Conservation (phyloP, 2,797 vertebrate genomes). For the Psittacula derbiana region DNA sequence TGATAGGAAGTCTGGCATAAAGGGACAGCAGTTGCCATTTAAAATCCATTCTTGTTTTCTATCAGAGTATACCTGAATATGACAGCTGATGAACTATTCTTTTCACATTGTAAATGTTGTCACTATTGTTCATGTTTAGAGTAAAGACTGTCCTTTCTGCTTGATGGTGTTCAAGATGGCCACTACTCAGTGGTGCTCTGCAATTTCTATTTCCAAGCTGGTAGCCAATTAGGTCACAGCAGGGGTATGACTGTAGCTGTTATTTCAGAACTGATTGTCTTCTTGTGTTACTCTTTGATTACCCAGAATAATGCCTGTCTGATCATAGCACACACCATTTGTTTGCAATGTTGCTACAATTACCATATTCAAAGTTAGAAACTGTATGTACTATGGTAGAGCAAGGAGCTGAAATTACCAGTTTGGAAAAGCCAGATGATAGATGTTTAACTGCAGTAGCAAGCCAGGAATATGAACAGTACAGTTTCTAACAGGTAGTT, state of each 20-base stretch:
- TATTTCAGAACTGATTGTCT: neutral
- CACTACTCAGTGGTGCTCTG: neutral
- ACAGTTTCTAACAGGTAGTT: neutral
- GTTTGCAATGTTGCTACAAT: neutral
- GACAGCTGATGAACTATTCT: neutral
- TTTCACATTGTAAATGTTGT: neutral
- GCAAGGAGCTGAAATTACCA: neutral
- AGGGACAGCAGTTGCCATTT: neutral
- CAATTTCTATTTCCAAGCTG: neutral
- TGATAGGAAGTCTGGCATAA: neutral
- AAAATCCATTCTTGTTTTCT: neutral
- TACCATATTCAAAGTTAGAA: neutral
- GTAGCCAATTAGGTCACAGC: neutral
- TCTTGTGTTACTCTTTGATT: neutral
- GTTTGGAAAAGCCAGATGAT: neutral
- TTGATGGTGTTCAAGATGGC: neutral
- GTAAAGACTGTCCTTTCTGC: neutral
- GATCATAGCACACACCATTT: neutral
- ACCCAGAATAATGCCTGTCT: neutral
- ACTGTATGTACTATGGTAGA: fast-evolving
- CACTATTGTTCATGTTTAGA: neutral
- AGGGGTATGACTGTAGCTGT: neutral
- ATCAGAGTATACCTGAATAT: neutral
- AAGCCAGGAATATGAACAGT: neutral
- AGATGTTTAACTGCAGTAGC: neutral